Percentiles rank a stretch among this genome's conserved stretches.
phyloP scores from a whole-genome alignment of 2,113 vertebrate genomes.

The Vanacampus margaritifer region DNA sequence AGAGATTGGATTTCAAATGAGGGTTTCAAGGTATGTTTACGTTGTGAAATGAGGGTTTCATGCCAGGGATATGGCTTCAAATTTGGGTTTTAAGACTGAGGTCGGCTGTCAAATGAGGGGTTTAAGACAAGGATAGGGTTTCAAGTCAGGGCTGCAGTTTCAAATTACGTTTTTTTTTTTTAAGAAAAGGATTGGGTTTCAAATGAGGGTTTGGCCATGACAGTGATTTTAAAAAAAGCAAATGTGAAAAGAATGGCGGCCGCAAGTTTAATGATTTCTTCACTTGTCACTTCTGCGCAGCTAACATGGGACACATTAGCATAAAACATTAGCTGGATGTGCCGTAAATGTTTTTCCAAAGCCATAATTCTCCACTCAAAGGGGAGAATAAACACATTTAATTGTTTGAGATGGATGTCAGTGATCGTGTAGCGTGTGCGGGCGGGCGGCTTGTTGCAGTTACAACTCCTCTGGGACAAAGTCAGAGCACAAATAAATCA shows the following conservation, averaged over 20 bases:
- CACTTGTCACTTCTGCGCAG: background rate
- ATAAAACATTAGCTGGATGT: background rate
- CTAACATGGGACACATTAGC: background rate
- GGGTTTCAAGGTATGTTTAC: too few relatives aligned
- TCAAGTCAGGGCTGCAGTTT: background rate
- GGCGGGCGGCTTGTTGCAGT: background rate
- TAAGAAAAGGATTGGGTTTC: background rate
- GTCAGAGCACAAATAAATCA: constrained; percentile 3
- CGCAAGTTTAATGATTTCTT: background rate
- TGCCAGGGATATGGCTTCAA: background rate
- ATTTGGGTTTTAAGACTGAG: too few relatives aligned
- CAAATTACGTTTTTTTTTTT: background rate
- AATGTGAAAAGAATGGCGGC: background rate
- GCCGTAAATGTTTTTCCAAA: background rate
- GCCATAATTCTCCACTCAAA: background rate
- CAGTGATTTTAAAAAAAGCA: background rate
- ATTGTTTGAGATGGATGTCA: constrained; percentile 1
- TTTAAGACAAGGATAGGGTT: background rate
- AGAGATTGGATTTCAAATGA: too few relatives aligned
- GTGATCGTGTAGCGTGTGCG: background rate
- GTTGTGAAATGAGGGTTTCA: background rate
- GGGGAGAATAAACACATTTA: background rate
- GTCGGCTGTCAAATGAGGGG: background rate
- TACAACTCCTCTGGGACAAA: background rate
- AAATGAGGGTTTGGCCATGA: background rate